Evolutionary conservation across 2,888 invertebrate species (phyloP).

Genomic region (Pocota personata): DNA sequence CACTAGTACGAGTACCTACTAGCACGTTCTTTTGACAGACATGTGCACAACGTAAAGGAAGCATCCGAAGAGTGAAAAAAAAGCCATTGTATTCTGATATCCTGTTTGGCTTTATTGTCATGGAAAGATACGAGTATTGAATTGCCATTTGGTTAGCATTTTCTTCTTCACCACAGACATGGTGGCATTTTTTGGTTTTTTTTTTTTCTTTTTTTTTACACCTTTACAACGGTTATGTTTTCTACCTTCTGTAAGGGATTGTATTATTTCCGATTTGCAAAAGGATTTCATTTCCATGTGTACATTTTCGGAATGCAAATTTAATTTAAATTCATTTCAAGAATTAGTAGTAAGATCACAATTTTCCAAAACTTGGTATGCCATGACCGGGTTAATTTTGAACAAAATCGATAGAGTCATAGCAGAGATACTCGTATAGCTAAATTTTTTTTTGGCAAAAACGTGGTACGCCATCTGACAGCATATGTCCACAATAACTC

Average conservation of each 20-base stretch:
- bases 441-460: too few relatives aligned
- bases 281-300: neutral
- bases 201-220: too few relatives aligned
- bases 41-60: slow-evolving; percentile 21
- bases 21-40: slow-evolving; percentile 16
- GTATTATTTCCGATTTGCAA: slow-evolving; percentile 2
- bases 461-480: too few relatives aligned
- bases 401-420: too few relatives aligned
- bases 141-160: slow-evolving; percentile 29
- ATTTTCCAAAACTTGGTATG: too few relatives aligned
- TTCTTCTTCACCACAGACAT: neutral
- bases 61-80: neutral
- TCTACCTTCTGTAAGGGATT: neutral
- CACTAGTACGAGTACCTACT: neutral
- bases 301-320: neutral
- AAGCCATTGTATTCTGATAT: slow-evolving; percentile 48
- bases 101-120: slow-evolving; percentile 25
- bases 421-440: too few relatives aligned
- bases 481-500: too few relatives aligned
- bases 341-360: too few relatives aligned
- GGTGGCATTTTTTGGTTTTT: neutral
- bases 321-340: neutral
- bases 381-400: too few relatives aligned
- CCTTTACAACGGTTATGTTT: neutral
- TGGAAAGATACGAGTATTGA: slow-evolving; percentile 30